Base-by-base conservation (phyloP, 2,888 invertebrate species). In the Drosophila antonietae region DNA sequence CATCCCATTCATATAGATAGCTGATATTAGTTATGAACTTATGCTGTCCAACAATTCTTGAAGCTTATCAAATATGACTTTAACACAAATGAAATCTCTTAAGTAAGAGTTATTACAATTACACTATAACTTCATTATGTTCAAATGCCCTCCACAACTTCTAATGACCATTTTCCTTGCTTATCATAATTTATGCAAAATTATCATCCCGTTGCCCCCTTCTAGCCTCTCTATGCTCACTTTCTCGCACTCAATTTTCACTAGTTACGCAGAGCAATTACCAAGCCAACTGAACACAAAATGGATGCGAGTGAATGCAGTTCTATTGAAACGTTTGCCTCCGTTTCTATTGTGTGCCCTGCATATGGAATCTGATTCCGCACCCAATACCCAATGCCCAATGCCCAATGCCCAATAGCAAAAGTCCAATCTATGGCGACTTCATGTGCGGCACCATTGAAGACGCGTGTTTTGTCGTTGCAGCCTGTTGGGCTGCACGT, bases 391-490 rank as follows among this genome's bases (percentile, higher is more conserved):
- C 31, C 23, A 52, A 39, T 49, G 15, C 47, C 41, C 23, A 35
- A 55, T 39, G n/a, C 33, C 31, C 23, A 52, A 39, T 49, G 15
- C 47, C 41, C 23, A 35, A 55, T 39, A 7, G n/a, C 43, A 10
- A 60, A 57, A 33, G 33, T 10, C 33, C 18, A 39, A 23, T 47
- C 41, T 49, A 49, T 58, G 37, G 63, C 51, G 35, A 73, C 55
- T 75, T 60, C 69, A 68, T 76, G 73, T 70, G 41, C 81, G 75
- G 75, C 73, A 68, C 64, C 59, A 70, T 75, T 73, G 73, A 66
- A 69, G 68, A 55, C 87, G 81, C 81, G 72, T 83, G 78, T 85
- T 84, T 76, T 79, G 79, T 81, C 87, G 89, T 89, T 81, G 78
- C 60, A 64, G 66, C 64, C 62, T 64, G 66, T 66, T 63, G 44